Conservation (phyloP, 2,113 vertebrate genomes). For the Prinia subflava region DNA sequence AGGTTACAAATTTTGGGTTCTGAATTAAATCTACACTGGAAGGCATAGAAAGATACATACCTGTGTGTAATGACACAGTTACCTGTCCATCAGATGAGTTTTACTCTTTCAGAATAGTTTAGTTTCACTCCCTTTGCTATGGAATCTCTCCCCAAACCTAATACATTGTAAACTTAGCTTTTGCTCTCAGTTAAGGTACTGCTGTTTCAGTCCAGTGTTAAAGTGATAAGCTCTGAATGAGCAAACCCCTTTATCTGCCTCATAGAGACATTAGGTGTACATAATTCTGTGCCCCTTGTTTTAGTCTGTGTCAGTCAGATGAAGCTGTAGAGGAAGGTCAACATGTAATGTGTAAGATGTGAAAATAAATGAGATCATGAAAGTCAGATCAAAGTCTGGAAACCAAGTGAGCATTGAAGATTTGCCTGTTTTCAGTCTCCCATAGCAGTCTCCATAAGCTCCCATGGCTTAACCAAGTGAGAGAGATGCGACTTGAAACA, state of each 20-base stretch:
- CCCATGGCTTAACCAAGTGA: neutral
- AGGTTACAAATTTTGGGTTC: neutral
- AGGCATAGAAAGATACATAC: neutral
- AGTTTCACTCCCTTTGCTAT: neutral
- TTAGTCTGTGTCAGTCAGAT: neutral
- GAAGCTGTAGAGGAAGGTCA: neutral
- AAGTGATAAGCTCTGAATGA: neutral
- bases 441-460: neutral
- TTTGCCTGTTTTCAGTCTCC: neutral
- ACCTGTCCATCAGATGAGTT: neutral
- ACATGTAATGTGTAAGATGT: neutral
- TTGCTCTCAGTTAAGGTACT: neutral
- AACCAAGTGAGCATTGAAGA: neutral
- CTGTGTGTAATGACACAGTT: neutral
- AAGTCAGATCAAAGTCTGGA: neutral
- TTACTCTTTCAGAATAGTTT: neutral
- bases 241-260: neutral
- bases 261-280: neutral
- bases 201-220: neutral
- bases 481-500: neutral
- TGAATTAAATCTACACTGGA: neutral
- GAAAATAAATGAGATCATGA: neutral
- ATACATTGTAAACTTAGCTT: neutral
- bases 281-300: neutral
- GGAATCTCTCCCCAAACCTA: neutral